Percentiles rank a stretch among this genome's conserved stretches.
These are phyloP conservation scores for Microctenopoma steveboyesi DNA, from an alignment of 2,797 vertebrate genomes.

Conservation along the genomic window DNA sequence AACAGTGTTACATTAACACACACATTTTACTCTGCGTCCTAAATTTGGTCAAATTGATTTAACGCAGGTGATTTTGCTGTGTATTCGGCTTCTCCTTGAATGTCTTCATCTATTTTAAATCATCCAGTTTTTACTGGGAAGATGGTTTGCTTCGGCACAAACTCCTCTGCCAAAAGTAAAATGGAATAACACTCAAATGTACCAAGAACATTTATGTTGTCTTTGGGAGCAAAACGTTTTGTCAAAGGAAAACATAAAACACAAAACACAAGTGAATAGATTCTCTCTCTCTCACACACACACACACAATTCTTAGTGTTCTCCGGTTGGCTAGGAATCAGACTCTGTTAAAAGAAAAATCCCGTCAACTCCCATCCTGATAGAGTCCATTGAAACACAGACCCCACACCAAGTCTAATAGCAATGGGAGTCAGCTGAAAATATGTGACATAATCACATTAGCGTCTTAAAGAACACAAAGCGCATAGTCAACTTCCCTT, in stretches of 20 bases:
- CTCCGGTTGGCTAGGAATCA: constrained; percentile 84
- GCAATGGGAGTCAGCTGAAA: constrained; percentile 84
- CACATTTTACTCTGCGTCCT: too few species aligned
- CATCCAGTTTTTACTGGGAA: background rate
- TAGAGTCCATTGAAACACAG: constrained; percentile 73
- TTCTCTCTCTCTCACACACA: constrained; percentile 30
- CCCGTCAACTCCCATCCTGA: constrained; percentile 79
- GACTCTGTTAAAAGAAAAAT: constrained; percentile 83
- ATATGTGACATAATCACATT: constrained; percentile 86
- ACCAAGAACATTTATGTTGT: background rate
- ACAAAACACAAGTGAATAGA: constrained; percentile 36
- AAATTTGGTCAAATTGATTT: too few species aligned
- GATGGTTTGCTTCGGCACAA: background rate
- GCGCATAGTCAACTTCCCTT: constrained; percentile 82
- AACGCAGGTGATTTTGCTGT: too few species aligned
- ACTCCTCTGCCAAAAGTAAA: background rate
- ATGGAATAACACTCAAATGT: background rate
- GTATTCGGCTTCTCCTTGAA: background rate
- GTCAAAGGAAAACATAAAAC: constrained; percentile 26
- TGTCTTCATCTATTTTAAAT: background rate
- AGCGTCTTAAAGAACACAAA: constrained; percentile 86
- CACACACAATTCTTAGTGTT: constrained; percentile 66
- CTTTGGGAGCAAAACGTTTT: constrained; percentile 5
- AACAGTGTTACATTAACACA: too few species aligned
- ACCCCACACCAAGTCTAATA: constrained; percentile 84